Base-by-base conservation (phyloP, 2,113 vertebrate species). In the Salminus brasiliensis region DNA sequence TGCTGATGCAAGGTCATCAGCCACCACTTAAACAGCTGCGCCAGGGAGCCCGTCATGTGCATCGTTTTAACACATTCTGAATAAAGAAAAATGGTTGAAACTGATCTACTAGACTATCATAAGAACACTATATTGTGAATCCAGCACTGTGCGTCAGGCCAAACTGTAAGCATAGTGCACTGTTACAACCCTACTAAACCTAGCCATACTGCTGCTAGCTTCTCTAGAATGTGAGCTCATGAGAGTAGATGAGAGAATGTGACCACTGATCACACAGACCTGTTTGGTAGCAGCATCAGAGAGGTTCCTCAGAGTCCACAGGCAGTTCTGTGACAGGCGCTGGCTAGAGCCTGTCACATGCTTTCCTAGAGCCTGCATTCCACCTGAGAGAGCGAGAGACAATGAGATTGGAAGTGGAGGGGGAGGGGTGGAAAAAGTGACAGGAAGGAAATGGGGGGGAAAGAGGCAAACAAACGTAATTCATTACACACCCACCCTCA, bases 221-320 rank as follows among this genome's bases (percentile, higher is more conserved):
- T 39, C 62, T n/a, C 62, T 9, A 34, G 27, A 30, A 15, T 41
- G 29, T 63, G 25, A 39, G 15, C 16, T 30, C 11, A 41, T 15
- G 3, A 2, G 30, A 23, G 8, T 11, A 10, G 21, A 30, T 7
- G 32, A 16, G n/a, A 4, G 9, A 43, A 39, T 13, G 18, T 72
- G 34, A 71, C 4, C 8, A 15, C 41, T 5, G 60, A n/a, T 39
- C 6, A 49, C 49, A 88, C 78, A 63, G 27, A 98, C 97, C 96
- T 98, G 95, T 53, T 97, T 98, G 70, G 97, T 99, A 73, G 97
- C 97, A 85, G 97, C 96, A 0, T 98, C 97, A 0, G 96, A 99
- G 78, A 99, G 93, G 89, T 98, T 98, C 23, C 96, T 93, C 83
- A 98, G 92, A 16, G 97, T 98, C 97, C 97, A 99, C 75, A 99